Conservation (phyloP, 1,140 invertebrate species). For the Euschistus heros region DNA sequence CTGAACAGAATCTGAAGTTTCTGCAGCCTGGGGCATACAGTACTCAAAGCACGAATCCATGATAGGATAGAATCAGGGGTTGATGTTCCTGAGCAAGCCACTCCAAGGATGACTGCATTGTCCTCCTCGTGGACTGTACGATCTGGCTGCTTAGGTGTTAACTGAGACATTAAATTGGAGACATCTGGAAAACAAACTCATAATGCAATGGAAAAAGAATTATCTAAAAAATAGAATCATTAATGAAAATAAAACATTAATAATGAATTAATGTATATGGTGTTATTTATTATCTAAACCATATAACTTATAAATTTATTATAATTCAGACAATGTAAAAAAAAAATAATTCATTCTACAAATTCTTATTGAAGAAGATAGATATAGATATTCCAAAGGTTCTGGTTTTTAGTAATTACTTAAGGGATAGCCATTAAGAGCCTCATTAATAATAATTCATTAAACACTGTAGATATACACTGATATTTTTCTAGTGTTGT, state of each 20-base stretch:
- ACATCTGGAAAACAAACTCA: constrained; percentile 32
- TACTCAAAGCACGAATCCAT: constrained; percentile 82
- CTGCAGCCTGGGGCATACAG: constrained; percentile 58
- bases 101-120: constrained; percentile 77
- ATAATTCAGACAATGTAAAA: too few relatives aligned
- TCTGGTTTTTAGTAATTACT: too few relatives aligned
- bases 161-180: constrained; percentile 25
- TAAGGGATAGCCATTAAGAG: too few relatives aligned
- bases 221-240: not conserved
- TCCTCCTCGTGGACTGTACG: constrained; percentile 81
- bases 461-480: too few relatives aligned
- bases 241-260: not conserved
- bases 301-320: too few relatives aligned
- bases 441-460: too few relatives aligned
- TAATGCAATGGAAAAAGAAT: not conserved
- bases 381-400: too few relatives aligned
- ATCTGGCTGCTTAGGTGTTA: constrained; percentile 22
- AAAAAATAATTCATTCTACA: too few relatives aligned
- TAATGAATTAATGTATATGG: too few relatives aligned
- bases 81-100: constrained; percentile 83
- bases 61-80: constrained; percentile 80
- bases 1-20: constrained; percentile 27
- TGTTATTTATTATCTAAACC: too few relatives aligned
- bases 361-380: too few relatives aligned
- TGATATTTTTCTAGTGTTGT: too few relatives aligned